Percentiles rank a stretch among this genome's conserved stretches.
These are phyloP conservation scores for Rhea americana DNA, from an alignment of 2,113 vertebrate genomes.

Conservation along the genomic window DNA sequence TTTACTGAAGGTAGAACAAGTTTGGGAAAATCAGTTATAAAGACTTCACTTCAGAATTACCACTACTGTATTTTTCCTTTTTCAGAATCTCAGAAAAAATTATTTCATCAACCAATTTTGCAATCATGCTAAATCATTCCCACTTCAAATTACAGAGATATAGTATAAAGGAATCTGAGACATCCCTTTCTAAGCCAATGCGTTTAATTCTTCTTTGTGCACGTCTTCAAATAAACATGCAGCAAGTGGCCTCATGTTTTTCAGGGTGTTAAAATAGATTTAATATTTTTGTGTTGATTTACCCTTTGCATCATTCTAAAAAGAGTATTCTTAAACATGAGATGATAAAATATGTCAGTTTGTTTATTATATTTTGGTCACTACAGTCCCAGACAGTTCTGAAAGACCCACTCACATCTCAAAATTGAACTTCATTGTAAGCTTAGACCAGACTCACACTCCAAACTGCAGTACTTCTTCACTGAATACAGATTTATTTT, in stretches of 20 bases:
- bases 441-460: neutral
- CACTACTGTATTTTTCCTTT: neutral
- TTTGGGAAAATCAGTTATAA: neutral
- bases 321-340: neutral
- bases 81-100: constrained; percentile 6
- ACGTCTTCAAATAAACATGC: neutral
- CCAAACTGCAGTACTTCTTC: neutral
- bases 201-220: neutral
- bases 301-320: neutral
- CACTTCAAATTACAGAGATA: neutral
- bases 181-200: neutral
- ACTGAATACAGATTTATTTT: neutral
- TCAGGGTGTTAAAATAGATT: neutral
- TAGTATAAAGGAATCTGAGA: neutral
- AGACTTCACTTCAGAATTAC: neutral
- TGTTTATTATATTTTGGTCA: neutral
- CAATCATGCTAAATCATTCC: neutral
- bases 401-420: neutral
- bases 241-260: neutral
- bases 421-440: neutral
- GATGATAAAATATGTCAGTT: neutral
- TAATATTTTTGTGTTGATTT: neutral
- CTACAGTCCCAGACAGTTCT: neutral
- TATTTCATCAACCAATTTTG: neutral
- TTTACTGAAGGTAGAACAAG: neutral